Percentiles rank a stretch among this genome's conserved stretches.
Conservation (phyloP, 2,113 vertebrate species). For the Zeus faber region DNA sequence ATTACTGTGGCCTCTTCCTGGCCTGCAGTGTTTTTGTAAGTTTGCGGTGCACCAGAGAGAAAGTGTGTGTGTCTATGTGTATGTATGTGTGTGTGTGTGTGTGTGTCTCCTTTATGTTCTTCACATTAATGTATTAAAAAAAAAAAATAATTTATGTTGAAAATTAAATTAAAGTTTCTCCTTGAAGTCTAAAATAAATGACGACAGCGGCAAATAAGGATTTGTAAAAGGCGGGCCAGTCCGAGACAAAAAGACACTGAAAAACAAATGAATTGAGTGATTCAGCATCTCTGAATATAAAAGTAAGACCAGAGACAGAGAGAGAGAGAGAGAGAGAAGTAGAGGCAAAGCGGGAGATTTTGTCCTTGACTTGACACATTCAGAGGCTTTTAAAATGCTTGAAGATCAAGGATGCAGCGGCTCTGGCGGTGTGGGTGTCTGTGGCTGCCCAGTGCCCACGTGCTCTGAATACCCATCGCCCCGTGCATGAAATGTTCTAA, state of each 20-base stretch:
- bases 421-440: constrained; percentile 19
- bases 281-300: constrained; percentile 25
- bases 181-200: no score
- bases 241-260: no score
- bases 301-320: constrained; percentile 2
- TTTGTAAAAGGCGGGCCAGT: no score
- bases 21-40: constrained; percentile 12
- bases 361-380: constrained; percentile 37
- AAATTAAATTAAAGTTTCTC: no score
- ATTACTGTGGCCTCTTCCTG: constrained; percentile 44
- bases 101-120: neutral
- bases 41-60: no score
- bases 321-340: constrained; percentile 20
- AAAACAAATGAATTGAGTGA: no score
- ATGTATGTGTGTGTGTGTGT: neutral
- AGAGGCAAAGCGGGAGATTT: constrained; percentile 13
- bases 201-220: no score
- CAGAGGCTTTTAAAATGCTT: constrained; percentile 29
- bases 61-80: neutral
- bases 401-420: constrained; percentile 31
- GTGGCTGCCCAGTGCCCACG: no score
- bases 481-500: neutral
- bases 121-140: no score
- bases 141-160: no score
- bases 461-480: constrained; percentile 13